Evolutionary conservation across 2,113 vertebrate species (phyloP).

Genomic region (Fregata magnificens): DNA sequence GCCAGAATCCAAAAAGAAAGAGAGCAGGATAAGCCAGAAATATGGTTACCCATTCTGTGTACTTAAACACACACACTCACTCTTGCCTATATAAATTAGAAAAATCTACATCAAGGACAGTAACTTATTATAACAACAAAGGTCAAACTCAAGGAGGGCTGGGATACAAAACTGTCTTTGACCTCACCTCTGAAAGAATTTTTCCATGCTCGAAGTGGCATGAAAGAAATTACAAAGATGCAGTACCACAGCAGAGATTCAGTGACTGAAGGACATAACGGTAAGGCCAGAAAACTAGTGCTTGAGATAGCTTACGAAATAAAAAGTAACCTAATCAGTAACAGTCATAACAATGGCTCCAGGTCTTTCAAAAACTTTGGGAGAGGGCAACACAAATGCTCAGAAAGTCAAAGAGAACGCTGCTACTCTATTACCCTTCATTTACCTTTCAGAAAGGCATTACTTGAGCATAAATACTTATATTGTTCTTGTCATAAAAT

Average conservation of each 20-base stretch:
- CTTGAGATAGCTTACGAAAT: background rate
- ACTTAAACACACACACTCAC: background rate
- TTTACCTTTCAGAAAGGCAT: background rate
- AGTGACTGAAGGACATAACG: background rate
- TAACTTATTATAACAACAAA: background rate
- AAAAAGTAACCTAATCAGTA: background rate
- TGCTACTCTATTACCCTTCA: background rate
- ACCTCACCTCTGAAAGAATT: background rate
- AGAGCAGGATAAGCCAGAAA: background rate
- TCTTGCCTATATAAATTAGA: background rate
- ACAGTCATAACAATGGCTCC: background rate
- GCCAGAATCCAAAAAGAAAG: background rate
- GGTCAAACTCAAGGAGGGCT: background rate
- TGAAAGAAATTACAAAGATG: background rate
- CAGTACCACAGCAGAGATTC: background rate
- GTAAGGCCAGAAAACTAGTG: background rate
- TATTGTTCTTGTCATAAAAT: background rate
- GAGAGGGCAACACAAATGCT: background rate
- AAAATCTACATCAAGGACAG: background rate
- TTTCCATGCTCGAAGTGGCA: background rate
- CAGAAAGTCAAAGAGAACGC: background rate
- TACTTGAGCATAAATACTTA: background rate
- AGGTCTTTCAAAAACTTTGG: background rate
- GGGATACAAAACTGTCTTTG: background rate
- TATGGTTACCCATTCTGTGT: background rate